A percentile compares a stretch with the other conserved stretches of the same genome.
Evolutionary conservation across 2,113 vertebrate species (phyloP).

Genomic region (Callithrix jacchus): DNA sequence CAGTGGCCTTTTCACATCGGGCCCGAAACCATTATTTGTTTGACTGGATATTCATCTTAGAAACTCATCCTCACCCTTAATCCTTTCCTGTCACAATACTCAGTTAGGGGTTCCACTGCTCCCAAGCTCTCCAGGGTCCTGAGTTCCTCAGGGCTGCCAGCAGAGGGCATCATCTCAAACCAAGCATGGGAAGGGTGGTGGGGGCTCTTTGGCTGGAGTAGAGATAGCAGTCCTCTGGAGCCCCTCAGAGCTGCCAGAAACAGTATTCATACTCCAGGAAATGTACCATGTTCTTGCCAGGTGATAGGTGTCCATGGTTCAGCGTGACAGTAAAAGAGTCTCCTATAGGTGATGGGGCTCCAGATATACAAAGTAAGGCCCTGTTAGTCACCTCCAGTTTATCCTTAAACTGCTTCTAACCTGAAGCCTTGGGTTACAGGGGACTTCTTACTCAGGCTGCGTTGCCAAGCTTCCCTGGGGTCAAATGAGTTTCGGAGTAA

Average conservation of each 20-base stretch:
- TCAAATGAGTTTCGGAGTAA: neutral
- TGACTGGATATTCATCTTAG: neutral
- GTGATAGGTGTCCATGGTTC: neutral
- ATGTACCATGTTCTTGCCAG: neutral
- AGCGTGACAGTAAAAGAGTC: neutral
- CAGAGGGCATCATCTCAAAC: slow-evolving; percentile 44
- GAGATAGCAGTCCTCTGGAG: neutral
- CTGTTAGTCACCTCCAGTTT: neutral
- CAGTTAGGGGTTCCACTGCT: neutral
- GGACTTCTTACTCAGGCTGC: neutral
- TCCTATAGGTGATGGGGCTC: slow-evolving; percentile 56
- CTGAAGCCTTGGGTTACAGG: neutral
- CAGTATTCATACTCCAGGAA: neutral
- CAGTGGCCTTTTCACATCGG: neutral
- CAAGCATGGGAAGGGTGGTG: neutral
- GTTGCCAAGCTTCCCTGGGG: slow-evolving; percentile 16
- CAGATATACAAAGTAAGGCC: slow-evolving; percentile 63
- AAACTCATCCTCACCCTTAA: neutral
- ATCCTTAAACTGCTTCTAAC: neutral
- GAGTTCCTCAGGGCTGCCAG: slow-evolving; percentile 12
- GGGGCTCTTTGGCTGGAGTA: neutral
- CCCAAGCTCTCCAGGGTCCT: neutral
- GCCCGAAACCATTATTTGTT: neutral
- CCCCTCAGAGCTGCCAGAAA: neutral
- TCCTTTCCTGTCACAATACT: neutral